Percentiles rank a stretch among this genome's conserved stretches.
These are phyloP conservation scores for Papilio dardanus DNA, from an alignment of 1,140 invertebrate species.

Conservation along the genomic window DNA sequence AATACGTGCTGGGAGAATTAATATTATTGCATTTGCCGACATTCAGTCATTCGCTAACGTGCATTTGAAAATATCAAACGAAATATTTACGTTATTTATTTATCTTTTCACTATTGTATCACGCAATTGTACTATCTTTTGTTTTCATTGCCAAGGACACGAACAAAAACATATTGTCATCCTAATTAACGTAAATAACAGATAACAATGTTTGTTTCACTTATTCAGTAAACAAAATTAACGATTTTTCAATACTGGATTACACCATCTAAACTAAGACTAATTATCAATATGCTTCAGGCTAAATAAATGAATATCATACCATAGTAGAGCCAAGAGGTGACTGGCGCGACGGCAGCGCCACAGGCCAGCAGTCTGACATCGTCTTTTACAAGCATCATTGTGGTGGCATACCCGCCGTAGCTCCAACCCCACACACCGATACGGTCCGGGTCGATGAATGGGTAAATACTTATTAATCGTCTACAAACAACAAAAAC, in stretches of 20 bases:
- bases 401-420: conserved; percentile 94
- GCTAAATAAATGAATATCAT: not conserved
- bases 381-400: conserved; percentile 90
- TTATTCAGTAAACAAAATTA: no score
- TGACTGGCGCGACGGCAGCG: conserved; percentile 96
- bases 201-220: no score
- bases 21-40: conserved; percentile 25
- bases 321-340: conserved; percentile 95
- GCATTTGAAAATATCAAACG: not conserved
- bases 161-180: no score
- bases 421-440: conserved; percentile 98
- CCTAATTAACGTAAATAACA: no score
- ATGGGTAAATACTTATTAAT: conserved; percentile 85
- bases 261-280: no score
- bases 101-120: conserved; percentile 7
- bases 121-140: no score
- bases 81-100: not conserved
- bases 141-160: no score
- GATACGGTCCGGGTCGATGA: conserved; percentile 85
- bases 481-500: conserved; percentile 63
- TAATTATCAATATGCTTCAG: no score
- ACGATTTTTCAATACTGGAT: no score
- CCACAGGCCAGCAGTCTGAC: conserved; percentile 92
- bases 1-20: conserved; percentile 27
- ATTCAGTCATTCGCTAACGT: conserved; percentile 31